Conservation (phyloP, 2,888 invertebrate genomes). For the Polydrusus tereticollis region DNA sequence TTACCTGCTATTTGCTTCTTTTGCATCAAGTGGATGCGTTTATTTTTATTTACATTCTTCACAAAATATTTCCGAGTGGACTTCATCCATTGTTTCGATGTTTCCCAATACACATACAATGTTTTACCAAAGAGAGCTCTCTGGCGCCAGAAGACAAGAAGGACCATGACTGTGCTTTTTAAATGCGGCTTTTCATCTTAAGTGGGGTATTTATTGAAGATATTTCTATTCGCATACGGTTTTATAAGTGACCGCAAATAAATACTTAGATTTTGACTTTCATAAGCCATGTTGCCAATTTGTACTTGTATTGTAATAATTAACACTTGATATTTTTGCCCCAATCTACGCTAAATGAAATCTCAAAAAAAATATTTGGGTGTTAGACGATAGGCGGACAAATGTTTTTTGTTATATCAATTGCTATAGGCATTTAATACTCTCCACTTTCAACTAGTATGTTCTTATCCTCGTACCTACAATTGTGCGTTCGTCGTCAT, state of each 20-base stretch:
- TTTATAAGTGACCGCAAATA: not conserved
- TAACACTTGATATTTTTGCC: no score
- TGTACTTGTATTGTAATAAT: no score
- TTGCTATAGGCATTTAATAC: no score
- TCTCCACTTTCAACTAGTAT: no score
- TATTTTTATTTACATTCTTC: slow-evolving; percentile 29
- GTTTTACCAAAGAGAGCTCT: slow-evolving; percentile 6
- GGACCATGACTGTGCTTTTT: slow-evolving; percentile 32
- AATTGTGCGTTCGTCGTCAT: no score
- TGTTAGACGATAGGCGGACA: no score
- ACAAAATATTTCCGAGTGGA: slow-evolving; percentile 11
- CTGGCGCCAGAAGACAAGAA: slow-evolving; percentile 27
- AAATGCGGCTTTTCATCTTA: slow-evolving; percentile 10
- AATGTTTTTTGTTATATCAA: no score
- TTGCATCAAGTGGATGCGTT: slow-evolving; percentile 21
- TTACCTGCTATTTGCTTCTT: slow-evolving; percentile 15
- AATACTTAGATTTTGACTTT: slow-evolving; percentile 23
- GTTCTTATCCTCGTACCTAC: no score
- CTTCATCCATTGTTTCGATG: slow-evolving; percentile 27
- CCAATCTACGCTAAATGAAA: no score
- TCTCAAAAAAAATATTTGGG: no score
- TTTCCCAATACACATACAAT: slow-evolving; percentile 5
- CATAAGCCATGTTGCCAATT: no score
- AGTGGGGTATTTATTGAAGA: slow-evolving; percentile 22
- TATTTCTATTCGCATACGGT: slow-evolving; percentile 21